Conservation (phyloP, 2,113 vertebrate species). For the Hipposideros armiger region DNA sequence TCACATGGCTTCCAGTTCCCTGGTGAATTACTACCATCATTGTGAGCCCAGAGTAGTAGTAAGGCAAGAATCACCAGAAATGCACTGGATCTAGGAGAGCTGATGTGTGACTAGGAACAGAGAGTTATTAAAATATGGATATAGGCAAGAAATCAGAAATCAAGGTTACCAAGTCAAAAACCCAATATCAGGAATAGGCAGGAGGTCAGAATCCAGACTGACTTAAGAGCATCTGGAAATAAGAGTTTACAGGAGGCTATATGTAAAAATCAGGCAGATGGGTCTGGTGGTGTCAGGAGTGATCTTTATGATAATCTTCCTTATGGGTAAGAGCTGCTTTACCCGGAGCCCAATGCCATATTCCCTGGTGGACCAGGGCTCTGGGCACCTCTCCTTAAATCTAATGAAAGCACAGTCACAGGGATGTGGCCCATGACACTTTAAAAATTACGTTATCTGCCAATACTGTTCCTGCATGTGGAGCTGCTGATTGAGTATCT, state of each 20-base stretch:
- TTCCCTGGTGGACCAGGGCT: not conserved
- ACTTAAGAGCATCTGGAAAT: not conserved
- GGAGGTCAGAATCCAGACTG: not conserved
- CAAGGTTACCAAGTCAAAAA: not conserved
- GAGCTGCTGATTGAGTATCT: not conserved
- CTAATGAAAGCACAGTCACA: not conserved
- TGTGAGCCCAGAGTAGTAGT: not conserved
- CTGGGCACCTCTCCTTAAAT: not conserved
- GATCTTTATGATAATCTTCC: not conserved
- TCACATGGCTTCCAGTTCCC: not conserved
- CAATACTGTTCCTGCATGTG: fast-evolving
- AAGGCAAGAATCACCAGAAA: not conserved
- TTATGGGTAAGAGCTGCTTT: not conserved
- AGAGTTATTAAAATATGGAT: not conserved
- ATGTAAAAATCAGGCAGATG: not conserved
- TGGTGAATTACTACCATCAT: not conserved
- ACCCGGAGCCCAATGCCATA: not conserved
- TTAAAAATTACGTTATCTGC: not conserved
- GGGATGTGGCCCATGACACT: not conserved
- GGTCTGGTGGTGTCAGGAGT: not conserved
- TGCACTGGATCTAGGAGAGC: not conserved
- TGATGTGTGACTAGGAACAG: not conserved
- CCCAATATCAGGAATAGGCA: not conserved
- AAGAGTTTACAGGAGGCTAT: not conserved
- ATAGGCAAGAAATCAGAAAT: constrained; percentile 51